A percentile compares a stretch with the other conserved stretches of the same genome.
Evolutionary conservation across 2,888 invertebrate genomes (phyloP).

Genomic region (Melanostoma mellinum): DNA sequence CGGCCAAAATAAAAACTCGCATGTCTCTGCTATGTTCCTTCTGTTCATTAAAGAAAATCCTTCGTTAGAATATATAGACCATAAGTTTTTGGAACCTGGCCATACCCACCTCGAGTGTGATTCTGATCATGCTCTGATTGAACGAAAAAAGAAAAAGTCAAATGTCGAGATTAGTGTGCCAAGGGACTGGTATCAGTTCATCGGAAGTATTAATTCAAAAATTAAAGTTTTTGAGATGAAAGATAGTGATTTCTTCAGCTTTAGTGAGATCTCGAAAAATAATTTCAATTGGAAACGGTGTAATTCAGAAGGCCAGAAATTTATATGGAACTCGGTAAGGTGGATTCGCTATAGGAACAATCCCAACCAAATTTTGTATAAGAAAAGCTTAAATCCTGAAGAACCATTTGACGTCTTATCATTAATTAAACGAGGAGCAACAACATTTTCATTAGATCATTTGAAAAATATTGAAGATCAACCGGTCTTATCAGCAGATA

Average conservation of each 20-base stretch:
- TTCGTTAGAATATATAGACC: conserved; percentile 26
- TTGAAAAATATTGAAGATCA: neutral
- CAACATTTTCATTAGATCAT: neutral
- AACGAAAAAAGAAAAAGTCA: conserved; percentile 40
- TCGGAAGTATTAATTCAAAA: conserved; percentile 1
- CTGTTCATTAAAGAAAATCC: conserved; percentile 42
- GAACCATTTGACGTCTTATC: conserved; percentile 38
- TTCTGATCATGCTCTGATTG: conserved; percentile 54
- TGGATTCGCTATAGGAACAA: conserved; percentile 52
- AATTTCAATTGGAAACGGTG: conserved; percentile 12
- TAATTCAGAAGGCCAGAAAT: conserved; percentile 17
- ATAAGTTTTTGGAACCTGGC: conserved; percentile 51
- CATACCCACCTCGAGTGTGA: conserved; percentile 64
- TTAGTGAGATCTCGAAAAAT: too few species aligned
- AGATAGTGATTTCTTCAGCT: conserved; percentile 10
- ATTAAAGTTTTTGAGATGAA: conserved; percentile 21
- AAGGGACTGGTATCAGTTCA: conserved; percentile 46
- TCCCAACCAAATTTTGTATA: conserved; percentile 26
- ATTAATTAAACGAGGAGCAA: neutral
- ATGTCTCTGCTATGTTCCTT: conserved; percentile 47
- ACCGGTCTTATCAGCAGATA: conserved; percentile 1
- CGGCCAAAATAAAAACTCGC: conserved; percentile 63
- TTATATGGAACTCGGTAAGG: conserved; percentile 25
- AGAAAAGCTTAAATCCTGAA: conserved; percentile 44
- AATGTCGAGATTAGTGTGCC: conserved; percentile 57